Percentiles rank a stretch among this genome's conserved stretches.
Conservation (phyloP, 2,888 invertebrate genomes). For the Nomada lathburiana region DNA sequence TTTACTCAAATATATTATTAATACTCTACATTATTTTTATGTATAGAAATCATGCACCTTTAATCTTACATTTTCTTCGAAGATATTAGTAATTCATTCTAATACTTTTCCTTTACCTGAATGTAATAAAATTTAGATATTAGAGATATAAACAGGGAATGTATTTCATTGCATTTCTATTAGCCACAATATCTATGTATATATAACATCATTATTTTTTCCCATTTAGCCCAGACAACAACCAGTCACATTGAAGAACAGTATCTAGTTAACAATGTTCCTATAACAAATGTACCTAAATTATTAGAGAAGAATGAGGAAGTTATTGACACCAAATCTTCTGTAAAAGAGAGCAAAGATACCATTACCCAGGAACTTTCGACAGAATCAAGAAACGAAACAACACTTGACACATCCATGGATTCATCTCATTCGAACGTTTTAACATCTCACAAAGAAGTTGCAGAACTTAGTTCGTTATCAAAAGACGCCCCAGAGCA, state of each 20-base stretch:
- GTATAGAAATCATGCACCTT: conserved; percentile 4
- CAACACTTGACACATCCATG: not conserved
- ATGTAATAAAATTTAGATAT: conserved; percentile 13
- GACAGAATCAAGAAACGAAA: conserved; percentile 20
- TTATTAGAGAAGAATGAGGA: conserved; percentile 32
- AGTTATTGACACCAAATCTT: conserved; percentile 21
- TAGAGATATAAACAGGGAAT: conserved; percentile 11
- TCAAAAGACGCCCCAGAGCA: conserved; percentile 15
- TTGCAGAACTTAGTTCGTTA: conserved; percentile 1
- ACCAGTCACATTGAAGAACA: conserved; percentile 53
- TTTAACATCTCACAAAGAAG: conserved; percentile 2
- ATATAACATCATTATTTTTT: conserved; percentile 40
- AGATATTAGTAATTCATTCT: conserved; percentile 14
- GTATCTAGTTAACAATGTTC: conserved; percentile 60
- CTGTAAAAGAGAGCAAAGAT: conserved; percentile 28
- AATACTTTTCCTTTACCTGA: not conserved
- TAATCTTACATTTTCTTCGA: conserved; percentile 3
- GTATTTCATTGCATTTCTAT: conserved; percentile 6
- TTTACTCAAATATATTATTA: conserved; percentile 14
- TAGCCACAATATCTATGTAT: not conserved
- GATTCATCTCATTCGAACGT: not conserved
- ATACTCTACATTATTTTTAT: conserved; percentile 12
- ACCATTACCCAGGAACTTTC: conserved; percentile 18
- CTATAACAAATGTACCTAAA: conserved; percentile 45
- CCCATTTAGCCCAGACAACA: conserved; percentile 56